Conservation (phyloP, 2,113 vertebrate genomes). For the Corynorhinus townsendii region DNA sequence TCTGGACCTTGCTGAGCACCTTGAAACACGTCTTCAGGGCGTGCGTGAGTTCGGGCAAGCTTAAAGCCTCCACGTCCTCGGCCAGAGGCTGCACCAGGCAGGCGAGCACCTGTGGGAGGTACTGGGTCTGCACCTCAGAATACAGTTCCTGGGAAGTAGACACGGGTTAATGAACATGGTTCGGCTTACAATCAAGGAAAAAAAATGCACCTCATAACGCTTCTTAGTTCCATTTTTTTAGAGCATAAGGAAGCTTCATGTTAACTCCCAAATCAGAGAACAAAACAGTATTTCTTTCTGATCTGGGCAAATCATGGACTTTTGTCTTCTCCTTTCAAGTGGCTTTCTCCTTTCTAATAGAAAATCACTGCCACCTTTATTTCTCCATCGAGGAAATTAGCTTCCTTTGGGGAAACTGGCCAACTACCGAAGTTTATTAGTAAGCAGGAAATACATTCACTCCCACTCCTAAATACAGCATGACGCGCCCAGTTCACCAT, state of each 20-base stretch:
- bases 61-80: constrained; percentile 82
- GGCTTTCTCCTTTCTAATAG: not conserved
- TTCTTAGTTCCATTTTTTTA: not conserved
- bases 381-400: not conserved
- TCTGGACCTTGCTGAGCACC: constrained; percentile 96
- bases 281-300: not conserved
- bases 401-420: not conserved
- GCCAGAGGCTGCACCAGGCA: constrained; percentile 86
- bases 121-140: constrained; percentile 93
- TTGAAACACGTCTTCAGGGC: constrained; percentile 92
- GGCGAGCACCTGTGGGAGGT: constrained; percentile 94
- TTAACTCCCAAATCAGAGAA: not conserved
- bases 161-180: rapidly evolving
- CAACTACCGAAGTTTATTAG: not conserved
- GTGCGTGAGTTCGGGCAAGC: constrained; percentile 88
- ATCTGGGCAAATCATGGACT: not conserved
- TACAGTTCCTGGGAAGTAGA: constrained; percentile 89
- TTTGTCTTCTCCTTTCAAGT: not conserved
- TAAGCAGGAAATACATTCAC: not conserved
- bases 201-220: not conserved
- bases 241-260: not conserved
- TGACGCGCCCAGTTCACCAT: too few relatives aligned
- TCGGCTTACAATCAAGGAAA: rapidly evolving
- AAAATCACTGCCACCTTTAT: not conserved
- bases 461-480: too few relatives aligned